Percentiles rank a stretch among this genome's conserved stretches.
Conservation (phyloP, 92 coral and sea anemone species). For the Epizoanthus rinbou region DNA sequence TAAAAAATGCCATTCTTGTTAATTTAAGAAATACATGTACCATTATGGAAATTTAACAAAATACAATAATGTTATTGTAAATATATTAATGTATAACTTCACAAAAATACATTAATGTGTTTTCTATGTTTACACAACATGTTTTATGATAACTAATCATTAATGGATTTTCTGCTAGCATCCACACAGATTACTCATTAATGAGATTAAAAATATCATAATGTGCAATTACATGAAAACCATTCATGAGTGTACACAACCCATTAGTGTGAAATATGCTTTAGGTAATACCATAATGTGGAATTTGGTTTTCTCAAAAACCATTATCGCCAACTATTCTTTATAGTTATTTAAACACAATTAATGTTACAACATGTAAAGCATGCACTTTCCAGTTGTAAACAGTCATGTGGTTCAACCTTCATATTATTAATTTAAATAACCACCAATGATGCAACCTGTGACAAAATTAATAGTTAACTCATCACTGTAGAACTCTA, state of each 20-base stretch:
- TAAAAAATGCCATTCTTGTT: not conserved
- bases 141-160: not conserved
- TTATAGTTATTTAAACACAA: no score
- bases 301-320: not conserved
- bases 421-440: no score
- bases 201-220: not conserved
- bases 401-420: no score
- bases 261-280: not conserved
- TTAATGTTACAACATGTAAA: no score
- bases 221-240: not conserved
- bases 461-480: no score
- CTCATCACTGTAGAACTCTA: no score
- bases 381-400: no score
- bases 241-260: not conserved
- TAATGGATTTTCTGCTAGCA: not conserved
- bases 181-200: not conserved
- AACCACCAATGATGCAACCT: no score
- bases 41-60: not conserved
- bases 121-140: not conserved
- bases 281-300: not conserved
- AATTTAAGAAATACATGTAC: not conserved
- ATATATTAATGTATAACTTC: not conserved
- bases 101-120: not conserved
- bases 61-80: not conserved
- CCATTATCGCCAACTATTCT: no score